phyloP scores from a whole-genome alignment of 2,113 vertebrate genomes.

The Castor canadensis region DNA sequence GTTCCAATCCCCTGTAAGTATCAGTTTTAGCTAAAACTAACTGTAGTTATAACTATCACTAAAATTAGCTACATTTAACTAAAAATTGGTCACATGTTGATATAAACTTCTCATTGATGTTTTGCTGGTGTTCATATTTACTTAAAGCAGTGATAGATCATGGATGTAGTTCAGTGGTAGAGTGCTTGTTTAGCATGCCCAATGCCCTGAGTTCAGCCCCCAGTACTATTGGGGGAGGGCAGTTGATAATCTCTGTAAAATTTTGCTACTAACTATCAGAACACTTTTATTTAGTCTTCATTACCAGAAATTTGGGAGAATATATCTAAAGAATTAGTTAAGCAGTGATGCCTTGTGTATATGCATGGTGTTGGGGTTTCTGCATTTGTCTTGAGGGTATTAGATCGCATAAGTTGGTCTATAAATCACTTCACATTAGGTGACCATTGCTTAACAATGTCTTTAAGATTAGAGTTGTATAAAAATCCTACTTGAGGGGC shows the following conservation, averaged over 20 bases:
- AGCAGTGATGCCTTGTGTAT: not conserved
- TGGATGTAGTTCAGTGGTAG: not conserved
- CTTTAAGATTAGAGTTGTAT: not conserved
- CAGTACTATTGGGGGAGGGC: not conserved
- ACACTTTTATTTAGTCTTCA: not conserved
- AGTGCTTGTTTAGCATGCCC: not conserved
- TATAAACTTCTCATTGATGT: not conserved
- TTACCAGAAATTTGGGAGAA: not conserved
- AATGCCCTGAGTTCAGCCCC: not conserved
- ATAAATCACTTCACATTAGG: not conserved
- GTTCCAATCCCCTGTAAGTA: not conserved
- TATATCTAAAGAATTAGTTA: conserved; percentile 3
- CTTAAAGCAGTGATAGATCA: not conserved
- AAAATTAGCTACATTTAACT: not conserved
- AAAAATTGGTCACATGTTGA: not conserved
- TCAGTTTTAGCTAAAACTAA: not conserved
- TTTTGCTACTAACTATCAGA: not conserved
- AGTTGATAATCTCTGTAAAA: not conserved
- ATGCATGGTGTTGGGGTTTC: not conserved
- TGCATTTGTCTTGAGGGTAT: not conserved
- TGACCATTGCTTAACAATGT: not conserved
- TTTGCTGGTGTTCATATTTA: conserved; percentile 4
- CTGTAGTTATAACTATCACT: not conserved
- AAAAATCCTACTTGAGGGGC: not conserved
- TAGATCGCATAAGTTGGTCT: not conserved